Evolutionary conservation across 1,140 invertebrate genomes (phyloP), one percentile per base, ranked within the genome.

Genomic region (Mylabris phalerata): DNA sequence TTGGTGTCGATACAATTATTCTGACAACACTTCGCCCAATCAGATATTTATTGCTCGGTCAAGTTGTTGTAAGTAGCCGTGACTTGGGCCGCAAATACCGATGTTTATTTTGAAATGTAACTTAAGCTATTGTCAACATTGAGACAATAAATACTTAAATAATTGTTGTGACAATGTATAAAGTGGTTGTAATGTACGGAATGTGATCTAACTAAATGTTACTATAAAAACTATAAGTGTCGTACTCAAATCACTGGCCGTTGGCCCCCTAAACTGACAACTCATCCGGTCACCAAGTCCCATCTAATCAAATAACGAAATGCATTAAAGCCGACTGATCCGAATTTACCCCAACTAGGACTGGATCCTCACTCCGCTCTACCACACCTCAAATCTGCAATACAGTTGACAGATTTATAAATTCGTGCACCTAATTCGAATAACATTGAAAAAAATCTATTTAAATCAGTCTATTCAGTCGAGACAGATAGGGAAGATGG

Each of bases 21-120:
- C 32, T 32, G 32, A 32, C 32, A 32, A 59, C 50, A 62, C 52
- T 52, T 58, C 56, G 59, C 24, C 55, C 62, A 63, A 63, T 63
- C 62, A 60, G 32, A 5, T 32, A 54, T 38, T 49, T 46, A 60
- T 61, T 63, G 60, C 60, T 57, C 54, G 40, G 46, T 25, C 47
- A 50, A 40, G 42, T 50, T 40, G 38, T 19, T 41, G 48, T 58
- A 50, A 58, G 56, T 45, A 27, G 43, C 45, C 50, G 38, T 40
- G 56, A 13, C 39, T 57, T 41, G 54, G 41, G 50, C 50, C 48
- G 48, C 56, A 51, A 58, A 58, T 58, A 50, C 49, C 59, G 49
- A 46, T 46, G 54, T 61, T 63, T 63, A 60, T 63, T 63, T 63
- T 63, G 62, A 63, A 63, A 57, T 63, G 62, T 63, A 47, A 55